Evolutionary conservation across 2,797 vertebrate genomes (phyloP), one percentile per base, ranked within the genome.

Genomic region (Lepidocolaptes lacrymiger): DNA sequence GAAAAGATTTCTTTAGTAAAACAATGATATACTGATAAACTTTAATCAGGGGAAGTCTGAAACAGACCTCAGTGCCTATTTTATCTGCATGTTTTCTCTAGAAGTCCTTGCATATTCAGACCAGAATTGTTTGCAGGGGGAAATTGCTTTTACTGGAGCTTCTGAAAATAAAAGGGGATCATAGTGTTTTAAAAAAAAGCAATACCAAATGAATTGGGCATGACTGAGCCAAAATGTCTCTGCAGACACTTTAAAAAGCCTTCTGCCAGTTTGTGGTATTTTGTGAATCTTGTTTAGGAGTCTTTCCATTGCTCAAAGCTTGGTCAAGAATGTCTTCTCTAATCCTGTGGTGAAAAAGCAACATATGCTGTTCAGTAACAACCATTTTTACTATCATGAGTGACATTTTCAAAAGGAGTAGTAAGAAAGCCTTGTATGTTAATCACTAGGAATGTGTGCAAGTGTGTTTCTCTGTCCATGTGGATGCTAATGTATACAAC

Each of bases 11-110:
- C 23, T 81, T 82, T n/a, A 74, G 22, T 20, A 59, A 34, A 69
- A 48, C 63, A 69, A 66, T 36, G 15, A 43, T 46, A 51, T 36
- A 6, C 8, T 54, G 10, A 30, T 72, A 43, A 81, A 48, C 6
- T 78, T 88, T 59, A 88, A 48, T 43, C 10, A 71, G 21, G 63
- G 17, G 23, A 72, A 89, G 11, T 66, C n/a, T 80, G 62, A 89
- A 93, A 78, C n/a, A 54, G 74, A 78, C 7, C 3, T 77, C 49
- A 54, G 9, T n/a, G 21, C 8, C 17, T 51, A 32, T 81, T 88
- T 69, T 63, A 34, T 37, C 26, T 59, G 9, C 14, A 37, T 56
- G 11, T 44, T 83, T 89, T 72, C 37, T 87, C 21, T 72, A 49
- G 72, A 89, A 67, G n/a, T 51, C 9, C 39, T 66, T 88, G 9